Conservation (phyloP, 2,888 invertebrate species). For the Torymus auratus region DNA sequence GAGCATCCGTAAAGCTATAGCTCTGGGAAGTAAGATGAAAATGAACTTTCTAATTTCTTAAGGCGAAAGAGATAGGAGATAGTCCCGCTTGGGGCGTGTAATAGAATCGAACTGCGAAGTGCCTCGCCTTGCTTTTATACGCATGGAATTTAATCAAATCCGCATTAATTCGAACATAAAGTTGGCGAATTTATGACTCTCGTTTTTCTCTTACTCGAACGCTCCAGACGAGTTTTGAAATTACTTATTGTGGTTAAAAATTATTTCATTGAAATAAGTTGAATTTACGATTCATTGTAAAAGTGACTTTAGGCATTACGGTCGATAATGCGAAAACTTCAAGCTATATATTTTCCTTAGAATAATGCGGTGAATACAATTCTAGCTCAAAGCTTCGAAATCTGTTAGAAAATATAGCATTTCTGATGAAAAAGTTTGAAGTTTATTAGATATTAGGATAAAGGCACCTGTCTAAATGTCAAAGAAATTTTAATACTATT, state of each 20-base stretch:
- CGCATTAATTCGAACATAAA: conserved; percentile 33
- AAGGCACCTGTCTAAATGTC: no score
- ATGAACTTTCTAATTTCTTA: conserved; percentile 52
- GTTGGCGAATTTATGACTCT: conserved; percentile 8
- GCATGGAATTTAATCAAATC: conserved; percentile 41
- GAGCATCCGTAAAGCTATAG: background rate
- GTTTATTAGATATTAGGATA: no score
- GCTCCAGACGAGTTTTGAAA: background rate
- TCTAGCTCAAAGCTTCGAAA: no score
- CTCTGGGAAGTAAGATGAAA: conserved; percentile 18
- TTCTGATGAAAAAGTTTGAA: no score
- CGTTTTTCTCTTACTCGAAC: conserved; percentile 3
- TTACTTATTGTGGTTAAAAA: background rate
- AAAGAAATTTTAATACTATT: no score
- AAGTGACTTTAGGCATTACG: conserved; percentile 1
- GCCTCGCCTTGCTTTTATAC: background rate
- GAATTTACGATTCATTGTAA: conserved; percentile 1
- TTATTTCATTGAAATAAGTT: background rate
- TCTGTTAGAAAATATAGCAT: no score
- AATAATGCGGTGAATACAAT: no score
- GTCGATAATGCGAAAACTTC: conserved; percentile 1
- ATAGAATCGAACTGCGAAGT: conserved; percentile 35
- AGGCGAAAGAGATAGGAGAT: background rate
- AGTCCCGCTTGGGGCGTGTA: conserved; percentile 14
- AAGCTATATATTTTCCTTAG: background rate